These are phyloP conservation scores for Microplitis mediator DNA, from an alignment of 1,140 invertebrate genomes.

Conservation along the genomic window DNA sequence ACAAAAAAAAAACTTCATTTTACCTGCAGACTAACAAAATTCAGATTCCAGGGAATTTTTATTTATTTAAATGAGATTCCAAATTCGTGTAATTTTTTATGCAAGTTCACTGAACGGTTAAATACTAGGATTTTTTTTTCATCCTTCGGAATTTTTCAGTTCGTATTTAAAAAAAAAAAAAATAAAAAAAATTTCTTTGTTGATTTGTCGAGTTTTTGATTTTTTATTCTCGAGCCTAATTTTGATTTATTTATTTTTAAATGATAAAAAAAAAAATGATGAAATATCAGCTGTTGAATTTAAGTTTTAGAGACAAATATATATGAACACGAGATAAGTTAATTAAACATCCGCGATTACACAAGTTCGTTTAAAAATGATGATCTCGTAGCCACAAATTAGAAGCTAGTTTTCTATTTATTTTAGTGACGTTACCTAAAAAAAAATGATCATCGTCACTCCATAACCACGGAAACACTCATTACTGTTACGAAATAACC, in stretches of 20 bases:
- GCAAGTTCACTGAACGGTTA: too few relatives aligned
- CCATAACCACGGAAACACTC: not conserved
- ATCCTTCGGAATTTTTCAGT: too few relatives aligned
- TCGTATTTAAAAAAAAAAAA: too few relatives aligned
- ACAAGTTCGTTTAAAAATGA: not conserved
- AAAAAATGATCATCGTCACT: not conserved
- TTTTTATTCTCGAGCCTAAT: not conserved
- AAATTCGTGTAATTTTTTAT: too few relatives aligned
- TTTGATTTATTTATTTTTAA: not conserved
- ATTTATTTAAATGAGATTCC: too few relatives aligned
- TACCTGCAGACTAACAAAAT: too few relatives aligned
- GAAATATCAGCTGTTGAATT: not conserved
- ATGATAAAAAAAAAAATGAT: not conserved
- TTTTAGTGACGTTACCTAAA: not conserved
- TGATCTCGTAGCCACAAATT: constrained; percentile 3
- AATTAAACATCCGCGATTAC: constrained; percentile 13
- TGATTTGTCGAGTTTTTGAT: too few relatives aligned
- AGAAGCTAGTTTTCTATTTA: constrained; percentile 8
- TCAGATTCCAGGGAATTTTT: too few relatives aligned
- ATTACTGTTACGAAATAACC: not conserved
- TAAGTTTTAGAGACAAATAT: not conserved
- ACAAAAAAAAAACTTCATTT: too few relatives aligned
- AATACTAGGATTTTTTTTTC: too few relatives aligned
- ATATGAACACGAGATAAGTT: constrained; percentile 4
- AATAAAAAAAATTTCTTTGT: too few relatives aligned